A percentile compares a stretch with the other conserved stretches of the same genome.
Evolutionary conservation across 37 sponge, comb jelly and placozoan genomes (phyloP).

Genomic region (Halisarca cf. caerulea): DNA sequence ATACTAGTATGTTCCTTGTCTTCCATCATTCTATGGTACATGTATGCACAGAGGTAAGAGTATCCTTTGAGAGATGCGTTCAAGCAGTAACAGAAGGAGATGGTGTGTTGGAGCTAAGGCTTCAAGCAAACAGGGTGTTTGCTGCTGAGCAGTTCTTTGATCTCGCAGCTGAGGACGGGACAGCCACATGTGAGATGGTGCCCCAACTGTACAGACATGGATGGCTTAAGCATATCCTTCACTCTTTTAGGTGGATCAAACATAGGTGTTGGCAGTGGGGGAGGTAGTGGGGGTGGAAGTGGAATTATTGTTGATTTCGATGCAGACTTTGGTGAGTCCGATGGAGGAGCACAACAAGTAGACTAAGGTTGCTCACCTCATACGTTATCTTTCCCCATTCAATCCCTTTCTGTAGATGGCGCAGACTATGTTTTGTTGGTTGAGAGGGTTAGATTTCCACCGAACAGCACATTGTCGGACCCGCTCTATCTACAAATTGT

Average conservation of each 20-base stretch:
- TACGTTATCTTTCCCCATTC: not conserved
- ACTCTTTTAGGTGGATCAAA: too few relatives aligned
- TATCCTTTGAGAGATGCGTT: not conserved
- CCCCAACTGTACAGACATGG: too few relatives aligned
- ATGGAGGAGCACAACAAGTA: too few relatives aligned
- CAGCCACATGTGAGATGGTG: conserved; percentile 64
- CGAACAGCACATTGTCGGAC: not conserved
- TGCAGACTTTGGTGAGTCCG: too few relatives aligned
- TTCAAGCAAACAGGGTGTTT: not conserved
- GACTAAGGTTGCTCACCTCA: too few relatives aligned
- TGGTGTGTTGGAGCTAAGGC: not conserved
- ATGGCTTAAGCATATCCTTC: too few relatives aligned
- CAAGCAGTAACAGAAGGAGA: not conserved
- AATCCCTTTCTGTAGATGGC: too few relatives aligned
- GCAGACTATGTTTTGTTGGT: not conserved
- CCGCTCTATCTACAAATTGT: not conserved
- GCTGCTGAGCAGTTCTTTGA: conserved; percentile 33
- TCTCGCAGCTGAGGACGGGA: conserved; percentile 83
- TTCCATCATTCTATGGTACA: too few relatives aligned
- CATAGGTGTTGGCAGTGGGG: too few relatives aligned
- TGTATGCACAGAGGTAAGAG: not conserved
- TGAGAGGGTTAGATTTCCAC: not conserved
- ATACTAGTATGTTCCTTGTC: too few relatives aligned
- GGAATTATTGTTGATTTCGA: too few relatives aligned
- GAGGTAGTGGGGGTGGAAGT: too few relatives aligned